Percentiles rank a stretch among this genome's conserved stretches.
Conservation (phyloP, 2,797 vertebrate genomes). For the Lagodon rhomboides region DNA sequence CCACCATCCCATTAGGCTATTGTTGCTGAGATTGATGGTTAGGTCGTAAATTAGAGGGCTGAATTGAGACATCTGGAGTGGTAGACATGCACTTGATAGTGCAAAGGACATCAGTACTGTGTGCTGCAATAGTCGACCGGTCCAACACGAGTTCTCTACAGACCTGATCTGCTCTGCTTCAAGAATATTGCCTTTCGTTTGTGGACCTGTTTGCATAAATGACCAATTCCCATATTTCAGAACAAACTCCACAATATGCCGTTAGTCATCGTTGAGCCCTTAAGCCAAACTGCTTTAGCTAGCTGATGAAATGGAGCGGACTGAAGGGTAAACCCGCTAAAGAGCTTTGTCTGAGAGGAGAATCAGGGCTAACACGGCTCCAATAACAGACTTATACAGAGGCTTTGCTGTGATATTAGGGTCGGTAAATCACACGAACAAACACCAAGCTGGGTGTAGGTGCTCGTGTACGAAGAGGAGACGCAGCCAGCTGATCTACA, state of each 20-base stretch:
- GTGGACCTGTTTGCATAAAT: slow-evolving; percentile 41
- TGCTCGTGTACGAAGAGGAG: slow-evolving; percentile 8
- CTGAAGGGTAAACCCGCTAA: slow-evolving; percentile 48
- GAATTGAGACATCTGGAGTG: slow-evolving; percentile 32
- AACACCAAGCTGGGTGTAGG: not conserved
- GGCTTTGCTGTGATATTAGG: slow-evolving; percentile 43
- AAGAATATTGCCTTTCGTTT: slow-evolving; percentile 14
- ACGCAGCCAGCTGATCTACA: not conserved
- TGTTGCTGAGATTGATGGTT: slow-evolving; percentile 46
- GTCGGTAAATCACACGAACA: slow-evolving; percentile 40
- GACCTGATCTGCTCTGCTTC: slow-evolving; percentile 16
- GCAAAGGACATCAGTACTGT: not conserved
- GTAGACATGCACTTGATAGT: slow-evolving; percentile 15
- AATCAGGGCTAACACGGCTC: slow-evolving; percentile 38
- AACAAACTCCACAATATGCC: slow-evolving; percentile 38
- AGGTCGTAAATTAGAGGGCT: slow-evolving; percentile 47
- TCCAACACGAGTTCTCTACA: slow-evolving; percentile 15
- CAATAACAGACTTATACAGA: slow-evolving; percentile 43
- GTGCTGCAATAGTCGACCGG: not conserved
- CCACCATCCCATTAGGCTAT: slow-evolving; percentile 40
- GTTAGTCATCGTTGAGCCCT: slow-evolving; percentile 50
- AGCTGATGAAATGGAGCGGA: slow-evolving; percentile 57
- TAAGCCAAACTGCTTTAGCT: slow-evolving; percentile 47
- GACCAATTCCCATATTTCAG: slow-evolving; percentile 46
- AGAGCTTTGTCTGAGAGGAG: slow-evolving; percentile 57